Percentiles rank a stretch among this genome's conserved stretches.
Evolutionary conservation across 2,888 invertebrate genomes (phyloP).

Genomic region (Cantharis rustica): DNA sequence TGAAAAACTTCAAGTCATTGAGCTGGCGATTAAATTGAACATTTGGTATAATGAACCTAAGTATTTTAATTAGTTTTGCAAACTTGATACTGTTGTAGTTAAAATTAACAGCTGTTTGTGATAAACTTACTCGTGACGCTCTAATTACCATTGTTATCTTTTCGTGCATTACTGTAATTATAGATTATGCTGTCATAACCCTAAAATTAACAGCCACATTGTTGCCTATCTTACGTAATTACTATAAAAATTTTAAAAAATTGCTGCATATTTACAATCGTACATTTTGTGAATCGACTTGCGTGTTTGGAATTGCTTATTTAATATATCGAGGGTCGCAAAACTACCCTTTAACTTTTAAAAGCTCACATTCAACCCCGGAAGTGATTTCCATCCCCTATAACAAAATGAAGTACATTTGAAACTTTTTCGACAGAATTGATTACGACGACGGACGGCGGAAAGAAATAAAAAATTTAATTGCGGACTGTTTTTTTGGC

Average conservation of each 20-base stretch:
- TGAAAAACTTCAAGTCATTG: background rate
- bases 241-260: background rate
- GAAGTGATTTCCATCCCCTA: background rate
- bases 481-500: background rate
- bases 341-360: background rate
- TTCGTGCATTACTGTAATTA: background rate
- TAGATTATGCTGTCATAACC: background rate
- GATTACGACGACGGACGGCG: background rate
- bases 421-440: background rate
- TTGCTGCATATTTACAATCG: background rate
- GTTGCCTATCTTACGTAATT: background rate
- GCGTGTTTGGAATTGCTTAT: background rate
- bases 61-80: background rate
- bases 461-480: background rate
- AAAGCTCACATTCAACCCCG: background rate
- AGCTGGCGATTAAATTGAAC: background rate
- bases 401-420: background rate
- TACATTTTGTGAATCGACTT: background rate
- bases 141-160: conserved; percentile 3
- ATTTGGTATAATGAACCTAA: background rate
- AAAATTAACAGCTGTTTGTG: background rate
- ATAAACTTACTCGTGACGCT: background rate
- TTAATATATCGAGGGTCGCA: background rate
- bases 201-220: background rate
- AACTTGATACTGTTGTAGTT: background rate